A percentile compares a stretch with the other conserved stretches of the same genome.
These are phyloP conservation scores for Rousettus leschenaultii DNA, from an alignment of 2,113 vertebrate species.

Conservation along the genomic window DNA sequence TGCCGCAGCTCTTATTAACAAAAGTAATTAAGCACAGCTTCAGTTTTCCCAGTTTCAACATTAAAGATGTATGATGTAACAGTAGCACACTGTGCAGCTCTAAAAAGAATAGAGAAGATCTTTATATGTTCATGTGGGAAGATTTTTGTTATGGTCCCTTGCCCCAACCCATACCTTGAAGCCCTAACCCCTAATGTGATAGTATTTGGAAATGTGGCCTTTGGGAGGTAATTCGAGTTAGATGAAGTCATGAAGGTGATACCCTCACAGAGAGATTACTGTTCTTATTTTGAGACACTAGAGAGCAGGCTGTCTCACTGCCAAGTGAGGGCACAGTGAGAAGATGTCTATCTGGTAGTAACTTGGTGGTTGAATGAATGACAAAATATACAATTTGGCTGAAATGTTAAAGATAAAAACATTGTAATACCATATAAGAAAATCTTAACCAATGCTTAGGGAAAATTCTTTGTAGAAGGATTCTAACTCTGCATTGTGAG, in stretches of 20 bases:
- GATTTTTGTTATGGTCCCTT: background rate
- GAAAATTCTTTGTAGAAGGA: background rate
- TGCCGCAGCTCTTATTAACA: background rate
- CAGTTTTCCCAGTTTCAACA: background rate
- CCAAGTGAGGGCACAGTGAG: background rate
- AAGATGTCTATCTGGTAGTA: background rate
- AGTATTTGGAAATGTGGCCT: background rate
- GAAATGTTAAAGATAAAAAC: constrained; percentile 33
- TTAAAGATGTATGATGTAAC: background rate
- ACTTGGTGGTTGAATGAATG: constrained; percentile 49
- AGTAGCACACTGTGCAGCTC: background rate
- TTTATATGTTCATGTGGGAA: background rate
- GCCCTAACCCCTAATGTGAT: background rate
- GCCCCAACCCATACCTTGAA: background rate
- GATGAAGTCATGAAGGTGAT: background rate
- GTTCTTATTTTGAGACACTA: background rate
- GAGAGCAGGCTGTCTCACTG: background rate
- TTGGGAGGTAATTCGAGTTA: background rate
- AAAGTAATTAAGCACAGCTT: background rate
- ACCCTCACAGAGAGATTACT: background rate
- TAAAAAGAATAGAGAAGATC: background rate
- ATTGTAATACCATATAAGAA: background rate
- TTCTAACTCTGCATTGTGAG: background rate
- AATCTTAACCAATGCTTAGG: background rate
- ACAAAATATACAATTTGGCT: constrained; percentile 15